Evolutionary conservation across 2,113 vertebrate genomes (phyloP), one percentile per base, ranked within the genome.

Genomic region (Xenus cinereus): DNA sequence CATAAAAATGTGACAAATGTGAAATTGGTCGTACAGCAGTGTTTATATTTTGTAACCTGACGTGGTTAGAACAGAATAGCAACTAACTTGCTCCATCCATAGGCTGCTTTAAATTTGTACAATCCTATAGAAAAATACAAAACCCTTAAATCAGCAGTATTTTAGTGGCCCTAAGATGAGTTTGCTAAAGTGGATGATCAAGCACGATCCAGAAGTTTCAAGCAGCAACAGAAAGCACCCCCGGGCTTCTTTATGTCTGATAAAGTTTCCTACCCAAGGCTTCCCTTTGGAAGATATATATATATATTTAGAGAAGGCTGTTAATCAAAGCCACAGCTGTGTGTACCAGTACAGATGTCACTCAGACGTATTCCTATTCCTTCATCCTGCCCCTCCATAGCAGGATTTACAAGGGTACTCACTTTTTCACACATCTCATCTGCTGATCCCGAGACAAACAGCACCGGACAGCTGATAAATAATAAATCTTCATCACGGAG

Each of bases 381-480:
- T 56, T 39, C 79, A 53, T 32, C 33, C n/a, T 84, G 32, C 24
- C 57, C 53, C 51, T 77, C 33, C 30, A 20, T 11, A 30, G 69
- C 84, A 43, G 63, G 77, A 89, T 82, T 83, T 63, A 82, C 18
- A 71, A 24, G 57, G 33, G 20, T 84, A 96, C 96, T 98, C 93
- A 99, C 99, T 98, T 97, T 98, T 82, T 99, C 98, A 98, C 99
- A 99, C 99, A 99, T 99, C 90, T 98, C 98, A 96, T 99, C 99
- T 90, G 98, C 97, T 39, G 99, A 99, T 84, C 99, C 99, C 0
- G 99, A 99, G 77, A 99, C 97, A 97, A 99, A 99, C 46, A 99
- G 97, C 45, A 99, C 98, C 5, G 98, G 98, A 54, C 98, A 96
- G 77, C 97, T 97, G 81, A 99, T 92, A 33, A 91, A 97, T 71